phyloP scores from a whole-genome alignment of 92 coral and sea anemone species.

The Bergia puertoricense region DNA sequence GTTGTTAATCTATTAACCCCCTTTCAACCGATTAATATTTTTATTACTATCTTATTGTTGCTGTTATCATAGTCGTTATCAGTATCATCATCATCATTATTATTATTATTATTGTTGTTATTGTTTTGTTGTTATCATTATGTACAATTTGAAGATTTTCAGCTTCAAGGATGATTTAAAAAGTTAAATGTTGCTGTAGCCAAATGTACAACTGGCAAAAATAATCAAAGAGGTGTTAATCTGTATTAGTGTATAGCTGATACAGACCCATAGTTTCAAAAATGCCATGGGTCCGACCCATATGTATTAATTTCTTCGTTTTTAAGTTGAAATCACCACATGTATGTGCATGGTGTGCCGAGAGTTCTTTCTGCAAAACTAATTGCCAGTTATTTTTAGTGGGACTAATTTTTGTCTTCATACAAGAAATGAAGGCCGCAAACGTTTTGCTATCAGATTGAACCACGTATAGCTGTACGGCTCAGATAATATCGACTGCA shows the following conservation, averaged over 20 bases:
- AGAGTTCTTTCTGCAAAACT: not conserved
- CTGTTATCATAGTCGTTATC: too few relatives aligned
- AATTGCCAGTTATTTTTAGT: not conserved
- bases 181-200: not conserved
- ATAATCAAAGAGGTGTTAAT: too few relatives aligned
- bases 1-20: too few relatives aligned
- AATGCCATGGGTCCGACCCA: too few relatives aligned
- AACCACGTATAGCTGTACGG: not conserved
- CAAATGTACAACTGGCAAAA: not conserved
- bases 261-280: too few relatives aligned
- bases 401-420: not conserved
- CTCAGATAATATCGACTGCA: not conserved
- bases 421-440: not conserved
- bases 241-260: too few relatives aligned
- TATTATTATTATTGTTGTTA: too few relatives aligned
- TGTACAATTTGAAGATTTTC: not conserved
- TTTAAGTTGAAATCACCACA: not conserved
- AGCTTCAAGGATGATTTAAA: not conserved
- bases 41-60: too few relatives aligned
- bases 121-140: too few relatives aligned
- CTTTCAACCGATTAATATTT: too few relatives aligned
- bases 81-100: too few relatives aligned
- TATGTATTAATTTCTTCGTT: too few relatives aligned
- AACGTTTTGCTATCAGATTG: not conserved
- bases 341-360: not conserved